Base-by-base conservation (phyloP, 2,113 vertebrate species). In the Lagopus muta region DNA sequence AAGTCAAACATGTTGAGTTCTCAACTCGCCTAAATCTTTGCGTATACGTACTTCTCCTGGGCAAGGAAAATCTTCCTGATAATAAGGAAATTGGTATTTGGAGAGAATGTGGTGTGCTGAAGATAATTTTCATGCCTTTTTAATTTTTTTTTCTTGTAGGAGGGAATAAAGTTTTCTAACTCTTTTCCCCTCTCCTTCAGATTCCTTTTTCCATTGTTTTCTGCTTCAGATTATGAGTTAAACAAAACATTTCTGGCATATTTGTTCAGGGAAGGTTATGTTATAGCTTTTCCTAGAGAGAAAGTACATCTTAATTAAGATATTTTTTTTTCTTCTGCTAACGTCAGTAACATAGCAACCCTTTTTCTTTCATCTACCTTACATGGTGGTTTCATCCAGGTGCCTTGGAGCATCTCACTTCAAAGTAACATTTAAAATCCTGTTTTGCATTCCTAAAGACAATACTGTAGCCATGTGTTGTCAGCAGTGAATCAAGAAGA, bases 1-100 rank as follows among this genome's bases (percentile, higher is more conserved):
- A 85, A 90, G 30, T 47, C 52, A 61, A 88, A 66, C 20, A 48
- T 64, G 34, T 75, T 86, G 17, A 80, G 61, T 83, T 80, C 5
- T 1, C 55, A 80, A 4, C n/a, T 80, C 0, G 0, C 57, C 7
- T 20, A 57, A 40, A 20, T 38, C 14, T 89, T 61, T 36, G 13
- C 32, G 8, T n/a, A 20, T 34, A 9, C 34, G 6, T 78, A 71
- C 30, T 86, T 43, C 11, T 79, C 13, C 17, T 82, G 7, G 43
- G 25, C 38, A 82, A 40, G 32, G 5, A 11, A 32, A 87, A 85
- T 2, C 27, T 87, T 82, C 78, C 58, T 61, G 30, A 67, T 50
- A 73, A 42, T 55, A 74, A 64, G 9, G 12, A 71, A 69, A 12
- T 60, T 0, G 0, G 8, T 71, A 27, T 81, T 78, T 57, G 28